phyloP scores from a whole-genome alignment of 2,113 vertebrate genomes.

The Morone saxatilis region DNA sequence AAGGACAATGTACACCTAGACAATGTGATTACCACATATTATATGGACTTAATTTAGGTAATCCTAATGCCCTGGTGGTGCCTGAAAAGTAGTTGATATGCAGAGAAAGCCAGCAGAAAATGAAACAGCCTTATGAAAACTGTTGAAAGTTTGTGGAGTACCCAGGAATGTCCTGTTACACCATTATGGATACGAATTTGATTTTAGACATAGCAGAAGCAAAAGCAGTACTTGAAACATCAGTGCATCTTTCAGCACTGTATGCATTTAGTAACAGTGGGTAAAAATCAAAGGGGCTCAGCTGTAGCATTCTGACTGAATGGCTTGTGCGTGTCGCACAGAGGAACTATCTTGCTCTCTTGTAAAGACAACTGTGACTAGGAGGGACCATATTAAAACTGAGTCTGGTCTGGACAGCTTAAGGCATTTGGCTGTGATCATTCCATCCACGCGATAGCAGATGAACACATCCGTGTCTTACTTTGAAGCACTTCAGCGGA shows the following conservation, averaged over 20 bases:
- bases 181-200: too few relatives aligned
- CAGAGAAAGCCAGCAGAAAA: too few relatives aligned
- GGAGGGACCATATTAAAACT: not conserved
- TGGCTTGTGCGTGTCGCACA: not conserved
- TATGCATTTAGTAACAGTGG: too few relatives aligned
- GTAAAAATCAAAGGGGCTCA: too few relatives aligned
- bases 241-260: too few relatives aligned
- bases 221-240: too few relatives aligned
- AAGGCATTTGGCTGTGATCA: not conserved
- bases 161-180: too few relatives aligned
- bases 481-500: not conserved
- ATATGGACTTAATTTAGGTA: not conserved
- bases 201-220: too few relatives aligned
- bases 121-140: too few relatives aligned
- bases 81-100: too few relatives aligned
- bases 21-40: not conserved
- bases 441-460: not conserved
- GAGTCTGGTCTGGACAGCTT: conserved; percentile 5
- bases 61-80: not conserved
- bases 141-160: too few relatives aligned
- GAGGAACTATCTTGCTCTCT: not conserved
- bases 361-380: not conserved
- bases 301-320: not conserved
- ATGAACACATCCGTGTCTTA: not conserved
- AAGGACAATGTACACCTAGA: not conserved